Percentiles rank a stretch among this genome's conserved stretches.
Evolutionary conservation across 2,113 vertebrate species (phyloP).

Genomic region (Eclectus roratus): DNA sequence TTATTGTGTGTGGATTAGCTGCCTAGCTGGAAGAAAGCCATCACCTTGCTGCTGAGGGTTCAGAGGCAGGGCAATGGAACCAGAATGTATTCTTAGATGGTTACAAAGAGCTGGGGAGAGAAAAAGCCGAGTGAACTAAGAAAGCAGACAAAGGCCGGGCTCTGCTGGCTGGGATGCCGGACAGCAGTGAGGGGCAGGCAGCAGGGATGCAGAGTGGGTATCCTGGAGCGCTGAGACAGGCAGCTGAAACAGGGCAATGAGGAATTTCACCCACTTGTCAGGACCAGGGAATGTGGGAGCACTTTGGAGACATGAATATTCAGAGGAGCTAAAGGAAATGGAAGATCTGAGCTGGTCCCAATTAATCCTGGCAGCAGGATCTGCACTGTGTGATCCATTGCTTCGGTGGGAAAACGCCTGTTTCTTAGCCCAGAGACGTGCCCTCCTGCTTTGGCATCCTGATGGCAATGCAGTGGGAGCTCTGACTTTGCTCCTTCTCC

Average conservation of each 20-base stretch:
- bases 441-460: background rate
- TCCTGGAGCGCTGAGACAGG: background rate
- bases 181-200: background rate
- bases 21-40: slow-evolving; percentile 29
- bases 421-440: background rate
- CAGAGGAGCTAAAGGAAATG: background rate
- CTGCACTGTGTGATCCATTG: background rate
- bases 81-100: background rate
- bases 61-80: background rate
- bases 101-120: background rate
- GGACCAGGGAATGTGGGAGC: background rate
- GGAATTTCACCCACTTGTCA: background rate
- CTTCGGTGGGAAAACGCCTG: background rate
- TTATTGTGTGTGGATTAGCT: slow-evolving; percentile 16
- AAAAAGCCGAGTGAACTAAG: background rate
- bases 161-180: background rate
- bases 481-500: background rate
- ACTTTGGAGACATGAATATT: background rate
- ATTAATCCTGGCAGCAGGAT: background rate
- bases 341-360: background rate
- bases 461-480: fast-evolving
- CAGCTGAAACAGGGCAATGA: background rate
- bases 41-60: background rate
- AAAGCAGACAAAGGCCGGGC: background rate
- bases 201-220: too few species aligned